Evolutionary conservation across 2,797 vertebrate species (phyloP), one percentile per base, ranked within the genome.

Genomic region (Lophotriccus pileatus): DNA sequence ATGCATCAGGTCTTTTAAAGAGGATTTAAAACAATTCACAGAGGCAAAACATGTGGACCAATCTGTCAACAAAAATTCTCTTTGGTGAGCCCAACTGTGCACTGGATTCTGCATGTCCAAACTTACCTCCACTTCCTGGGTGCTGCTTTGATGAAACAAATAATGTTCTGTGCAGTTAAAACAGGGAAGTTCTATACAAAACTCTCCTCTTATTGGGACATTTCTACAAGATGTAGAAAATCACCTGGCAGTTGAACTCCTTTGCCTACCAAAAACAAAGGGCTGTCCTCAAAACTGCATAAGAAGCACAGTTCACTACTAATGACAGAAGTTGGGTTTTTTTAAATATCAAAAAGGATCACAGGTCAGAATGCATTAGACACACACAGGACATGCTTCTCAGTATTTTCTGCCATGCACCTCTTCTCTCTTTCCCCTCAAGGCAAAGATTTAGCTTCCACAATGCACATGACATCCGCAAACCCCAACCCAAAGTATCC

Each of bases 381-480:
- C 55, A 90, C 50, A 87, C 5, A 80, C 20, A 80, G 22, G 17
- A 87, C 41, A 52, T 21, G 55, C 55, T 73, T 68, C 68, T 52
- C 46, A 59, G 28, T 2, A 0, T 68, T n/a, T 14, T 36, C 66
- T 83, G 81, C 62, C 44, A 18, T 32, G 32, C 25, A 55, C 16
- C 55, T 69, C 60, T 87, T 83, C 82, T 58, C 30, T 30, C 41
- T 82, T 70, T 39, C 22, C 63, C 56, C 46, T 43, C 30, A 52
- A 81, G 6, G 47, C 14, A 34, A 49, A 63, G 77, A 76, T 46
- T 46, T 28, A 90, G 32, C 43, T 94, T 82, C 41, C 74, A 91
- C 32, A 59, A 95, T 49, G 53, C 70, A 82, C 11, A 19, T 18
- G 34, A 86, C 60, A 94, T 94, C 92, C 94, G 72, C 81, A 96